Conservation (phyloP, 2,113 vertebrate genomes). For the Ameiurus melas region DNA sequence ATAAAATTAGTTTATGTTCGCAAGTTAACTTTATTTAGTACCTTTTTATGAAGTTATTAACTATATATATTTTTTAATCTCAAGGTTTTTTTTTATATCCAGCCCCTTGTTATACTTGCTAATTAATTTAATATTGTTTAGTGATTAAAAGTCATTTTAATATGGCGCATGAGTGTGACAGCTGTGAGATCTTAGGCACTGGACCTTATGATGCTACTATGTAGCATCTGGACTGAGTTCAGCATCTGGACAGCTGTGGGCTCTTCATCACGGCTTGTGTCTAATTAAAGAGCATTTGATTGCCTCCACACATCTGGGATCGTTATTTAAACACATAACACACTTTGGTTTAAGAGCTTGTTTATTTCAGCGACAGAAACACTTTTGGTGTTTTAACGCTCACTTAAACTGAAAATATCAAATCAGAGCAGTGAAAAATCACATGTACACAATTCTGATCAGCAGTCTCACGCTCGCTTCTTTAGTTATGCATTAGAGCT, state of each 20-base stretch:
- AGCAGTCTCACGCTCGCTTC: too few relatives aligned
- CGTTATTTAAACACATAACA: not conserved
- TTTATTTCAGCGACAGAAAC: not conserved
- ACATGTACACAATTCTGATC: not conserved
- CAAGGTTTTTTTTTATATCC: not conserved
- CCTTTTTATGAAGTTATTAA: too few relatives aligned
- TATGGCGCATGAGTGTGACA: not conserved
- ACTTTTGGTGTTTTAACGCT: not conserved
- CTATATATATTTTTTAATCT: not conserved
- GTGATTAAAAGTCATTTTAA: not conserved
- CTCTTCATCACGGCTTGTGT: not conserved
- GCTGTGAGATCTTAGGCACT: not conserved
- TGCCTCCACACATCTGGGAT: not conserved
- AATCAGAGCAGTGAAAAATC: not conserved
- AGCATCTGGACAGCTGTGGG: conserved; percentile 47
- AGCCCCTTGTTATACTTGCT: not conserved
- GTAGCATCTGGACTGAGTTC: conserved; percentile 63
- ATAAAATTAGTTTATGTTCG: too few relatives aligned
- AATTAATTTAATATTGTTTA: not conserved
- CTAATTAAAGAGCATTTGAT: not conserved
- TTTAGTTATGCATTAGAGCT: too few relatives aligned
- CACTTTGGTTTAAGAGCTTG: not conserved
- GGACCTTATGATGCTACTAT: conserved; percentile 2
- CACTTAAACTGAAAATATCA: not conserved
- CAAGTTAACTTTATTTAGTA: too few relatives aligned